phyloP scores from a whole-genome alignment of 2,113 vertebrate species.

The Sterrhoptilus dennistouni region DNA sequence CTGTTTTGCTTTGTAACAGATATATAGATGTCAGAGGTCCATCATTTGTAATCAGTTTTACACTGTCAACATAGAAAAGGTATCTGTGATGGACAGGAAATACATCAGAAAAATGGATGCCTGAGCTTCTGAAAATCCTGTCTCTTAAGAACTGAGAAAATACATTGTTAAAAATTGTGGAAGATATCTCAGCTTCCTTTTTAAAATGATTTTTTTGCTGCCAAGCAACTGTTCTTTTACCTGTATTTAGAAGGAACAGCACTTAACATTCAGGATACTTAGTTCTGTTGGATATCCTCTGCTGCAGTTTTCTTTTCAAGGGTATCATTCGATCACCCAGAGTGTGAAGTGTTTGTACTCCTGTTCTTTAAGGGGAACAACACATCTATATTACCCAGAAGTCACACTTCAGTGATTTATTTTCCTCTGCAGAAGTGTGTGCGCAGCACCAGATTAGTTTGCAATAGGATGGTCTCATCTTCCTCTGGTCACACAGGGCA shows the following conservation, averaged over 20 bases:
- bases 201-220: background rate
- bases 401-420: slow-evolving; percentile 54
- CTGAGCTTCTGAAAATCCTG: slow-evolving; percentile 4
- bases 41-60: slow-evolving; percentile 2
- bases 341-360: slow-evolving; percentile 47
- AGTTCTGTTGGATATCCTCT: background rate
- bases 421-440: slow-evolving; percentile 26
- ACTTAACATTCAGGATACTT: slow-evolving; percentile 18
- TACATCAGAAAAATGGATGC: background rate
- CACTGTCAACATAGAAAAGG: background rate
- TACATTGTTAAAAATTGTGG: background rate
- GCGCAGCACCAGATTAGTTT: slow-evolving; percentile 41
- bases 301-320: slow-evolving; percentile 33
- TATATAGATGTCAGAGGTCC: background rate
- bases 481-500: slow-evolving; percentile 50
- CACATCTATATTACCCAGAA: slow-evolving; percentile 50
- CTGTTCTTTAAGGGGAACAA: slow-evolving; percentile 49
- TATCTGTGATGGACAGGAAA: slow-evolving; percentile 13
- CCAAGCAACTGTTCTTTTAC: slow-evolving; percentile 9
- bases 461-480: slow-evolving; percentile 49
- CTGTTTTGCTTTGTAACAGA: background rate
- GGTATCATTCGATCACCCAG: slow-evolving; percentile 36
- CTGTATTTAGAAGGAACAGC: background rate
- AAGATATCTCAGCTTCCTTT: background rate
- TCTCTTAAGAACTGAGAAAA: slow-evolving; percentile 30